A percentile compares a stretch with the other conserved stretches of the same genome.
phyloP scores from a whole-genome alignment of 2,113 vertebrate species.

The Potamarius usumacintae region DNA sequence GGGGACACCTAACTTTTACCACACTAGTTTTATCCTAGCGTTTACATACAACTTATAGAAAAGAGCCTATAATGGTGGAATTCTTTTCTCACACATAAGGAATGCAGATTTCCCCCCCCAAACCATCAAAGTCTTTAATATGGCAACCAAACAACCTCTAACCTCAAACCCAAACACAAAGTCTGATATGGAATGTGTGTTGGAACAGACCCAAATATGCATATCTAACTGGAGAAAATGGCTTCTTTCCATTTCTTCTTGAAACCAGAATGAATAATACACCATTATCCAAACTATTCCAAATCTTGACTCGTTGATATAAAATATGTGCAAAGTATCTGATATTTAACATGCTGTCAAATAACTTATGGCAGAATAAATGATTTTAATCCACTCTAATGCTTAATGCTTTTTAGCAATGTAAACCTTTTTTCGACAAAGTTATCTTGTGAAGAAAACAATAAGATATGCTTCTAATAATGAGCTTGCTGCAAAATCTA shows the following conservation, averaged over 20 bases:
- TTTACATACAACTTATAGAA: constrained; percentile 45
- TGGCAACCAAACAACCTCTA: constrained; percentile 13
- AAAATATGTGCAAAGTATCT: neutral
- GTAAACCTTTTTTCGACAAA: neutral
- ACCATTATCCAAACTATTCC: neutral
- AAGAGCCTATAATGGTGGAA: constrained; percentile 16
- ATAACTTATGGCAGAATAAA: neutral
- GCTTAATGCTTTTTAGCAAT: neutral
- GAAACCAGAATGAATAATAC: neutral
- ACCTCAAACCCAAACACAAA: constrained; percentile 4
- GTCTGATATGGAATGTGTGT: neutral
- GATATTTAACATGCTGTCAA: neutral
- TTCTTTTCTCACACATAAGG: constrained; percentile 41
- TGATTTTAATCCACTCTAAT: neutral
- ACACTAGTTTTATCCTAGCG: constrained; percentile 43
- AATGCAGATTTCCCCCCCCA: constrained; percentile 14
- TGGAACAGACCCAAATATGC: constrained; percentile 5
- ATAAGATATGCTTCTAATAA: neutral
- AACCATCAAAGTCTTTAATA: constrained; percentile 3
- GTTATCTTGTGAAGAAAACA: neutral
- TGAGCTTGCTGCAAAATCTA: neutral
- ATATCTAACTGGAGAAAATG: neutral
- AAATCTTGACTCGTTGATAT: neutral
- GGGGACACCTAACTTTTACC: constrained; percentile 35
- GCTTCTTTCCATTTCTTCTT: neutral